phyloP scores from a whole-genome alignment of 1,140 invertebrate species.

The Coenobita brevimanus region DNA sequence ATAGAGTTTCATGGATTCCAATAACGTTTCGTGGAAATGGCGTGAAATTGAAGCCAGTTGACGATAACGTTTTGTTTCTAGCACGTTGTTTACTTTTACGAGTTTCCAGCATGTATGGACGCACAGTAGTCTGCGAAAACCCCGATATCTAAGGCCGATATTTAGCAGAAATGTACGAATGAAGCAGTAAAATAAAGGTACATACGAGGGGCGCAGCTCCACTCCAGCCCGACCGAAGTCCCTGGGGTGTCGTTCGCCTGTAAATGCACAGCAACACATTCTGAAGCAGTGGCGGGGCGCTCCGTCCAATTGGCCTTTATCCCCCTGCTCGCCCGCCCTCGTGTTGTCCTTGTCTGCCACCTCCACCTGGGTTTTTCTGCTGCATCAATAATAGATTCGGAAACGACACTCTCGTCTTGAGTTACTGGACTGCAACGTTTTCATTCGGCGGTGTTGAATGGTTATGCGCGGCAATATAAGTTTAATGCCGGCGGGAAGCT shows the following conservation, averaged over 20 bases:
- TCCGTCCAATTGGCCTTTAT: slow-evolving; percentile 63
- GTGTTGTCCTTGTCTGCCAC: not conserved
- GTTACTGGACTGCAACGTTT: not conserved
- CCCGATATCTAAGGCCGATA: slow-evolving; percentile 54
- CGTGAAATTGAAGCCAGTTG: slow-evolving; percentile 18
- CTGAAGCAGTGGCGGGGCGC: slow-evolving; percentile 59
- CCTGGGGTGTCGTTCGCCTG: slow-evolving; percentile 61
- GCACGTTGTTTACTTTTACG: slow-evolving; percentile 41
- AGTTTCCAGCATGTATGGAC: slow-evolving; percentile 48
- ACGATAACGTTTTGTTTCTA: slow-evolving; percentile 41
- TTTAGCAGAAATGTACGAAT: slow-evolving; percentile 49
- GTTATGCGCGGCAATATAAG: too few species aligned
- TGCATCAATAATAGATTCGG: slow-evolving; percentile 6
- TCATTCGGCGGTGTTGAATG: too few species aligned
- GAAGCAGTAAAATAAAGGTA: slow-evolving; percentile 49
- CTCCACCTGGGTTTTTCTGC: not conserved
- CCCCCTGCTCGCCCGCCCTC: slow-evolving; percentile 20
- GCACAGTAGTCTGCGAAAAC: slow-evolving; percentile 29
- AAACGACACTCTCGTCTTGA: not conserved
- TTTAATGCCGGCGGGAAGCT: too few species aligned
- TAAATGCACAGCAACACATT: slow-evolving; percentile 67
- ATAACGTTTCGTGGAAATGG: slow-evolving; percentile 46
- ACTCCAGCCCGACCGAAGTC: slow-evolving; percentile 54
- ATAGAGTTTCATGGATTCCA: slow-evolving; percentile 57
- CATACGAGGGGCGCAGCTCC: slow-evolving; percentile 13